A percentile compares a stretch with the other conserved stretches of the same genome.
Conservation (phyloP, 2,888 invertebrate species). For the Bombylius major region DNA sequence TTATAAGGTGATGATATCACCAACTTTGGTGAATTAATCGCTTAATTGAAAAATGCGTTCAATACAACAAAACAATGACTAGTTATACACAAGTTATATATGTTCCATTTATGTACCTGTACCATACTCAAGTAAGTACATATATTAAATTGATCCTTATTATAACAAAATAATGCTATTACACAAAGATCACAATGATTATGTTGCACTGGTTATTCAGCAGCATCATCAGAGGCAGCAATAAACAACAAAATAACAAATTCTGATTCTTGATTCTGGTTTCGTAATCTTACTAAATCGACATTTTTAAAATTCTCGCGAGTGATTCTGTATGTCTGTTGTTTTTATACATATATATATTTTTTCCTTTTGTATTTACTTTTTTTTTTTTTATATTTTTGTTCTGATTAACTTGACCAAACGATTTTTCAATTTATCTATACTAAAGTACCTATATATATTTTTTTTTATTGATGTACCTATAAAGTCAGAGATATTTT, state of each 20-base stretch:
- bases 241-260: too few relatives aligned
- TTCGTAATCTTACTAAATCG: slow-evolving; percentile 2
- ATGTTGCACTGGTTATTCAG: too few relatives aligned
- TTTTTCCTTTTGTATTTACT: background rate
- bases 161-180: too few relatives aligned
- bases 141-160: too few relatives aligned
- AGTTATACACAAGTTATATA: too few relatives aligned
- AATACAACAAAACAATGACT: background rate
- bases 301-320: slow-evolving; percentile 4
- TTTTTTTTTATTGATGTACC: too few relatives aligned
- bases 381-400: background rate
- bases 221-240: too few relatives aligned
- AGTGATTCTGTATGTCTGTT: background rate
- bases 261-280: background rate
- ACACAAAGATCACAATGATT: too few relatives aligned
- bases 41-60: slow-evolving; percentile 8
- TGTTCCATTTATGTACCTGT: too few relatives aligned
- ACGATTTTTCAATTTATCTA: background rate
- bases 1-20: slow-evolving; percentile 8
- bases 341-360: background rate
- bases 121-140: too few relatives aligned
- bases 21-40: slow-evolving; percentile 8
- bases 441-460: too few relatives aligned
- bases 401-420: background rate
- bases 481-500: too few relatives aligned